Percentiles rank a stretch among this genome's conserved stretches.
Conservation (phyloP, 2,888 invertebrate genomes). For the Troilus luridus region DNA sequence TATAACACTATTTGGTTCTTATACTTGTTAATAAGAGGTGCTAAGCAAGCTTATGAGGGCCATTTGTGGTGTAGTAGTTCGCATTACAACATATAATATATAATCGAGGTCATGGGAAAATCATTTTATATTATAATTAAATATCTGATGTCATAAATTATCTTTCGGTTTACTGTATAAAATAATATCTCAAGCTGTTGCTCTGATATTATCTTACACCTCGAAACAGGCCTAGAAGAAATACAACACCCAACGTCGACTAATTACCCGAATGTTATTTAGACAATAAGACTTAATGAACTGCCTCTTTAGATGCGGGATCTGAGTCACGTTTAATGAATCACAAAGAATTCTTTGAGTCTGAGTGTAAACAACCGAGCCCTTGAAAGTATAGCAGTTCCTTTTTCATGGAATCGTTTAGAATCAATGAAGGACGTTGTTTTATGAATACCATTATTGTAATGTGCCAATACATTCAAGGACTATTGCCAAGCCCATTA, state of each 20-base stretch:
- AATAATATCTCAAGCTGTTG: neutral
- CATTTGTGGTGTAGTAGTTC: no score
- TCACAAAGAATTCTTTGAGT: constrained; percentile 17
- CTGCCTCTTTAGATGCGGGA: neutral
- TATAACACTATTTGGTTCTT: no score
- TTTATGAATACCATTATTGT: neutral
- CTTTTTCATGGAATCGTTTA: neutral
- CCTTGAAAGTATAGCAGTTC: constrained; percentile 1
- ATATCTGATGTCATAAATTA: neutral
- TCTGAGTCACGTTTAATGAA: neutral
- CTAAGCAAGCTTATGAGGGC: no score
- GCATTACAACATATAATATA: no score
- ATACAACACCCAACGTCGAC: neutral
- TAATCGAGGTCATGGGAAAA: neutral
- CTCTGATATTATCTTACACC: neutral
- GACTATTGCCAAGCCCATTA: neutral
- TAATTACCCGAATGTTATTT: neutral
- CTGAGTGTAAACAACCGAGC: neutral
- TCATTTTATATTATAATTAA: neutral
- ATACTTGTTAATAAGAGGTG: no score
- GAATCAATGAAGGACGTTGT: neutral
- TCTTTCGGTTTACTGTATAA: neutral
- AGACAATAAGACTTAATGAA: neutral
- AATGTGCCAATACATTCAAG: neutral
- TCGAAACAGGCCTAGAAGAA: neutral